Conservation (phyloP, 2,113 vertebrate genomes). For the Lonchura striata region DNA sequence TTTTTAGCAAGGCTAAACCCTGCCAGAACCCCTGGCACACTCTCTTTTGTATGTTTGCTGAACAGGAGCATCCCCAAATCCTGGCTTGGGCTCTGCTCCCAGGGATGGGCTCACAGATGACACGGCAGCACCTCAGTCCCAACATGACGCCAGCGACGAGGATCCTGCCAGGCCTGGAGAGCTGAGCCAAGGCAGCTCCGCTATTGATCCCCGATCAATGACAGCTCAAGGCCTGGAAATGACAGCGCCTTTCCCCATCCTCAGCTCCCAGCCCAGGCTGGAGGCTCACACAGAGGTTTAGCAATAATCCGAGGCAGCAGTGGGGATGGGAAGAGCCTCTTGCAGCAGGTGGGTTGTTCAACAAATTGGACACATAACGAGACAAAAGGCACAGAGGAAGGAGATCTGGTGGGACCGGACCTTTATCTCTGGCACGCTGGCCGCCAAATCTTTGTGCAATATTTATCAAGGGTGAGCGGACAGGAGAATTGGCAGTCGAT, state of each 20-base stretch:
- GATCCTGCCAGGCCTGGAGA: not conserved
- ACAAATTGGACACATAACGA: not conserved
- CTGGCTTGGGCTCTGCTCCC: not conserved
- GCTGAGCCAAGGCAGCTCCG: not conserved
- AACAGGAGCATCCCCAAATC: not conserved
- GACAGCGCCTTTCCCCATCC: not conserved
- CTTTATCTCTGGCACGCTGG: conserved; percentile 33
- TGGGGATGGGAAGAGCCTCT: not conserved
- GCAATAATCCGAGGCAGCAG: not conserved
- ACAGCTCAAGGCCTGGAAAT: conserved; percentile 32
- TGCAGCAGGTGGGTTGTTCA: not conserved
- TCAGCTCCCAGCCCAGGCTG: not conserved
- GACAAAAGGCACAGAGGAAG: conserved; percentile 4
- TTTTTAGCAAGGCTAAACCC: not conserved
- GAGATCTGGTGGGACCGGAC: not conserved
- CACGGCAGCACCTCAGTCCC: not conserved
- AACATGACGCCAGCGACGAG: rapidly evolving
- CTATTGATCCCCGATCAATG: conserved; percentile 48
- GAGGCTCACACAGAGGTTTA: not conserved
- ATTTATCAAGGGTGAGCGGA: conserved; percentile 43
- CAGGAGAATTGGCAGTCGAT: conserved; percentile 37
- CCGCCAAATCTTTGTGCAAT: conserved; percentile 36
- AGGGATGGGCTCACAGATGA: rapidly evolving
- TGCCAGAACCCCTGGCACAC: not conserved
- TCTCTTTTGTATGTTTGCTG: not conserved